Evolutionary conservation across 2,797 vertebrate genomes (phyloP), one percentile per base, ranked within the genome.

Genomic region (Rhinogobio ventralis): DNA sequence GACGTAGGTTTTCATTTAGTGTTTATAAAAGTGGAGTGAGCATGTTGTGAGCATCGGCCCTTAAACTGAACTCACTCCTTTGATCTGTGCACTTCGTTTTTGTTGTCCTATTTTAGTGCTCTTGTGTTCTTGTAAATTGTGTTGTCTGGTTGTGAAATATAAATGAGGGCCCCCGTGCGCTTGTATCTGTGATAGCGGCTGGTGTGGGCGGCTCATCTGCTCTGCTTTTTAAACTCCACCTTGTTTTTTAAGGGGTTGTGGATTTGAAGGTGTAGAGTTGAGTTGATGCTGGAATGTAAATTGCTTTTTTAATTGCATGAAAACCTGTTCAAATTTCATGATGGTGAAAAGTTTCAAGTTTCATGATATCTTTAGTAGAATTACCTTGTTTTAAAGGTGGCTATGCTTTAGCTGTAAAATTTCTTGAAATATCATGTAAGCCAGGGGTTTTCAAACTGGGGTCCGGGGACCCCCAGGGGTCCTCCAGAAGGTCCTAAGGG

Each of bases 101-200:
- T 81, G 85, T 87, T 85, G 77, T 81, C n/a, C 85, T 85, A 79
- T 82, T 88, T 88, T 83, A 88, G 80, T 86, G 84, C 86, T 84
- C 74, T 82, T 72, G 73, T 82, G 74, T 84, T 77, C 85, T 85
- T 79, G 83, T 88, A 79, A 87, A 87, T 79, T 79, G 83, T 81
- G 82, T 88, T 66, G 85, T 83, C 80, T 84, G 82, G 84, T 86
- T 88, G 86, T 67, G 72, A 85, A 64, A 77, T 76, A 76, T 81
- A 81, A 67, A 73, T 7, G 45, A 81, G 73, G 33, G 82, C 45
- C 57, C 67, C 67, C 19, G 75, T 17, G 53, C 10, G 68, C 83
- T 66, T 72, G 78, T 64, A 76, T 86, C 49, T 86, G 60, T 64
- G 77, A 30, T 86, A 57, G 60, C 19, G 45, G 60, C 68, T 19